phyloP scores from a whole-genome alignment of 2,888 invertebrate genomes.

The Parelbella ahira region DNA sequence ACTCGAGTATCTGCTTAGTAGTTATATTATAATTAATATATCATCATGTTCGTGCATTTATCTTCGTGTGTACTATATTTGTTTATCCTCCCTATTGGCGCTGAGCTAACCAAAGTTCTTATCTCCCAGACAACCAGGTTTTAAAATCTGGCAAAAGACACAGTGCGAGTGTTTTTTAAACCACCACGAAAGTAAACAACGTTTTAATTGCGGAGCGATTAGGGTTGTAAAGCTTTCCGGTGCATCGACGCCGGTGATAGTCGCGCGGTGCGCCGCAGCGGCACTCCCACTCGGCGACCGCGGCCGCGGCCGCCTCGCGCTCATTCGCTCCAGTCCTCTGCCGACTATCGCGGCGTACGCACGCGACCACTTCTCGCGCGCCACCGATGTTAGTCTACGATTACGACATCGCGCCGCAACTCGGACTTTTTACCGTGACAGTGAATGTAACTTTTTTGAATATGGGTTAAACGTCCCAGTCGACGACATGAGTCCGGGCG shows the following conservation, averaged over 20 bases:
- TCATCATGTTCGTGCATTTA: too few species aligned
- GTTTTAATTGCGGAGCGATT: conserved; percentile 72
- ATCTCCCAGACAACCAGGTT: conserved; percentile 20
- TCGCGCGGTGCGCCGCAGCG: conserved; percentile 59
- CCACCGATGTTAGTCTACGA: conserved; percentile 75
- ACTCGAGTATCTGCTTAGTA: too few species aligned
- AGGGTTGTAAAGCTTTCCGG: conserved; percentile 75
- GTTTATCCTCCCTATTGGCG: neutral
- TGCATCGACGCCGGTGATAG: conserved; percentile 58
- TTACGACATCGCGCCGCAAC: conserved; percentile 71
- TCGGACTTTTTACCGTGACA: conserved; percentile 74
- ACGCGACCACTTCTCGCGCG: conserved; percentile 57
- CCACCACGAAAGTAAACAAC: conserved; percentile 68
- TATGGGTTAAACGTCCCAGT: conserved; percentile 86
- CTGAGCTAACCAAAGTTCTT: conserved; percentile 22
- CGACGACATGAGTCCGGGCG: conserved; percentile 75
- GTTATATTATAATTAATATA: too few species aligned
- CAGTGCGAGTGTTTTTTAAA: conserved; percentile 32
- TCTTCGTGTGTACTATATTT: neutral
- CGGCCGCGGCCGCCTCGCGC: conserved; percentile 61
- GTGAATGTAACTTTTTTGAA: conserved; percentile 69
- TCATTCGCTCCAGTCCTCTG: conserved; percentile 76
- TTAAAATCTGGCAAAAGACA: conserved; percentile 21
- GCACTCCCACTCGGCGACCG: conserved; percentile 66
- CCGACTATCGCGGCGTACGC: conserved; percentile 68